These are phyloP conservation scores for Echinops telfairi DNA, from an alignment of 2,113 vertebrate species.

Conservation along the genomic window DNA sequence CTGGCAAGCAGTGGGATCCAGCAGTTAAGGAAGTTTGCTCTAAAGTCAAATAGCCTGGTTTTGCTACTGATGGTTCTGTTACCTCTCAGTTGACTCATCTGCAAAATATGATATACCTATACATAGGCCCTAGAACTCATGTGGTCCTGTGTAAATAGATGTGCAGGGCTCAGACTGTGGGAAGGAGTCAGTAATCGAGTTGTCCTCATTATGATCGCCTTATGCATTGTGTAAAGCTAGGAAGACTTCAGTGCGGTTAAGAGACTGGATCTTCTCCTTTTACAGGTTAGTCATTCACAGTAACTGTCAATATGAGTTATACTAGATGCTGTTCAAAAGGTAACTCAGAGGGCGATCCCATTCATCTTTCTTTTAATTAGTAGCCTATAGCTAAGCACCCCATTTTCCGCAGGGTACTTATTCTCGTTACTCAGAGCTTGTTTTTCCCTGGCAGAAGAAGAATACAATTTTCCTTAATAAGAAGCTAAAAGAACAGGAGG, in stretches of 20 bases:
- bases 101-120: neutral
- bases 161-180: neutral
- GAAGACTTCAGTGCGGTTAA: neutral
- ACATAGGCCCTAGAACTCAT: neutral
- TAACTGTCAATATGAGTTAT: neutral
- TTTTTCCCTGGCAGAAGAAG: neutral
- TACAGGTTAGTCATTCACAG: slow-evolving; percentile 2
- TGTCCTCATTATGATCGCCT: neutral
- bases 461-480: slow-evolving; percentile 16
- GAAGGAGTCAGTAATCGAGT: neutral
- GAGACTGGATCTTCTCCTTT: neutral
- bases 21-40: neutral
- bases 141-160: neutral
- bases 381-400: neutral
- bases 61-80: neutral
- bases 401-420: neutral
- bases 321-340: neutral
- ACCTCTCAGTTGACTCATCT: slow-evolving; percentile 7
- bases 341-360: neutral
- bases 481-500: slow-evolving; percentile 37
- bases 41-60: neutral
- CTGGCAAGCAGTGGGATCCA: neutral
- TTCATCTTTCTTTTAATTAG: slow-evolving; percentile 28
- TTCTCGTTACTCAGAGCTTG: neutral
- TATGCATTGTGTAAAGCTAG: neutral